Percentiles rank a stretch among this genome's conserved stretches.
Conservation (phyloP, 2,113 vertebrate genomes). For the Vombatus ursinus region DNA sequence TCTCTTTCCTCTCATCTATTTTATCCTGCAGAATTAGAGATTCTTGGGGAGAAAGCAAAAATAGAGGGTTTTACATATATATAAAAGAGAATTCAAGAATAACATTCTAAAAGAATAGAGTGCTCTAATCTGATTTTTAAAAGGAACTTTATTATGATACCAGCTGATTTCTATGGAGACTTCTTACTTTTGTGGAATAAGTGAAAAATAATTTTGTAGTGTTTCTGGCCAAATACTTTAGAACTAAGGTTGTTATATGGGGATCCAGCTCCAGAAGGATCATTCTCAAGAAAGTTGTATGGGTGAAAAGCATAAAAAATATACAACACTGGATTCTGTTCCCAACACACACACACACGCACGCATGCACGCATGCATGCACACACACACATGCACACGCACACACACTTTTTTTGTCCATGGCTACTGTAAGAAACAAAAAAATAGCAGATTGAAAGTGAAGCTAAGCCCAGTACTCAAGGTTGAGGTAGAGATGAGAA, state of each 20-base stretch:
- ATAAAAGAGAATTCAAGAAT: slow-evolving; percentile 9
- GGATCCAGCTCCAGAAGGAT: neutral
- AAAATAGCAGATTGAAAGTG: neutral
- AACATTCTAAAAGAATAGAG: neutral
- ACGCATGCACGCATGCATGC: neutral
- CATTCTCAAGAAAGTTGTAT: neutral
- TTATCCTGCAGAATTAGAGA: neutral
- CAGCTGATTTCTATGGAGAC: neutral
- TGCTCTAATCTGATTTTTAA: neutral
- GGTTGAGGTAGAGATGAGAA: neutral
- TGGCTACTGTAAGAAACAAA: no score
- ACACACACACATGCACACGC: neutral
- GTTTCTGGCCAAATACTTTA: neutral
- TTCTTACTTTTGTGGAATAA: neutral
- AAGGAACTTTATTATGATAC: neutral
- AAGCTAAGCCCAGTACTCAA: neutral
- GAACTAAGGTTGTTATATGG: neutral
- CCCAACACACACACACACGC: neutral
- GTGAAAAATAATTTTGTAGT: neutral
- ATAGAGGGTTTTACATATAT: neutral
- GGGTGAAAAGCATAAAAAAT: neutral
- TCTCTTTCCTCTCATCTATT: neutral
- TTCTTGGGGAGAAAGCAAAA: neutral
- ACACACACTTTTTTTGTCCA: neutral
- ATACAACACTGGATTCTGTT: neutral